phyloP scores from a whole-genome alignment of 2,888 invertebrate species.

The Leucophenga maculata region DNA sequence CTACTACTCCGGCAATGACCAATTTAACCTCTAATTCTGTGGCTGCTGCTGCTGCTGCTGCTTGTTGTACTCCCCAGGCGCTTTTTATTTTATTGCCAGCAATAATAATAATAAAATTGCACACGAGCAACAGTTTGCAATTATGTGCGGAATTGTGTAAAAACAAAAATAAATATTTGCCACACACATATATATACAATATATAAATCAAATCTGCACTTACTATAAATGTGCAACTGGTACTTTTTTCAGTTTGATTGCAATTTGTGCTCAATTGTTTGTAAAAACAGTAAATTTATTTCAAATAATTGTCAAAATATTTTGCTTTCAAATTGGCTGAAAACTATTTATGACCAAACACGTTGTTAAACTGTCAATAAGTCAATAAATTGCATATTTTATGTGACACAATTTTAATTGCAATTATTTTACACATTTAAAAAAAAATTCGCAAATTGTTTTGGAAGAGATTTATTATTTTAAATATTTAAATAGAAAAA shows the following conservation, averaged over 20 bases:
- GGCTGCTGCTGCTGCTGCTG: slow-evolving; percentile 31
- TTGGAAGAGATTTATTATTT: too few species aligned
- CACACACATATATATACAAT: neutral
- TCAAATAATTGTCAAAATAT: too few species aligned
- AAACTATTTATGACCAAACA: too few species aligned
- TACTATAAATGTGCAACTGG: too few species aligned
- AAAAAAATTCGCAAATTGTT: too few species aligned
- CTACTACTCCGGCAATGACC: slow-evolving; percentile 2
- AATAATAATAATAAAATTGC: slow-evolving; percentile 48
- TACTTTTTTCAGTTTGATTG: neutral
- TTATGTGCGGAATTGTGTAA: slow-evolving; percentile 47
- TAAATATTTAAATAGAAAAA: too few species aligned
- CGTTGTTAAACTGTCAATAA: too few species aligned
- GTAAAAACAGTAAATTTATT: neutral
- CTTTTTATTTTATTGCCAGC: slow-evolving; percentile 46
- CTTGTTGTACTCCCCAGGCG: slow-evolving; percentile 32
- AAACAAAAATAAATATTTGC: neutral
- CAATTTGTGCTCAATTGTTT: slow-evolving; percentile 4
- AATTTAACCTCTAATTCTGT: slow-evolving; percentile 9
- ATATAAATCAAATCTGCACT: neutral
- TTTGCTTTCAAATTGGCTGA: too few species aligned
- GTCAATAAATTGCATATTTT: too few species aligned
- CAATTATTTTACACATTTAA: too few species aligned
- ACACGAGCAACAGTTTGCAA: slow-evolving; percentile 62
- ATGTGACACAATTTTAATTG: too few species aligned